A percentile compares a stretch with the other conserved stretches of the same genome.
These are phyloP conservation scores for Eupithecia dodoneata DNA, from an alignment of 2,888 invertebrate species.

Conservation along the genomic window DNA sequence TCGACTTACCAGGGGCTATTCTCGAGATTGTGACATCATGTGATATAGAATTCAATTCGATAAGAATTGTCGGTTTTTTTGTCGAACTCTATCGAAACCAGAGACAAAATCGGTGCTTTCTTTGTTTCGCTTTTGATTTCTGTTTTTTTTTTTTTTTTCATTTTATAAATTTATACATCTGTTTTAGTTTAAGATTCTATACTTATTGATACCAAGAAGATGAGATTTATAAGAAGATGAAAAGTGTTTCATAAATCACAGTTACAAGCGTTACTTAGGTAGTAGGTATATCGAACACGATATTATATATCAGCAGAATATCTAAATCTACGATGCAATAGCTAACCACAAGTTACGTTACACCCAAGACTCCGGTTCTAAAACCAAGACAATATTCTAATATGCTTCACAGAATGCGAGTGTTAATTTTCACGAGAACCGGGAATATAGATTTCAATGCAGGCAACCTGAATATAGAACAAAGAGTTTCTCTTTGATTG, in stretches of 20 bases:
- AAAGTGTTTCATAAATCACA: not conserved
- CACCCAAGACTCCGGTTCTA: constrained; percentile 3
- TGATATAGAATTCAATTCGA: not conserved
- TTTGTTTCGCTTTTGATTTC: too few relatives aligned
- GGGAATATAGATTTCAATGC: constrained; percentile 12
- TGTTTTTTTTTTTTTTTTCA: not conserved
- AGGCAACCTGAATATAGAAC: not conserved
- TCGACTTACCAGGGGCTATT: constrained; percentile 57
- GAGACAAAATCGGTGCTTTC: not conserved
- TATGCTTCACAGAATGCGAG: not conserved
- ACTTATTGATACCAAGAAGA: not conserved
- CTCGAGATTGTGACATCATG: not conserved
- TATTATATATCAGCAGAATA: constrained; percentile 1
- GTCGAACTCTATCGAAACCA: not conserved
- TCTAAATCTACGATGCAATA: not conserved
- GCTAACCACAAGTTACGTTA: constrained; percentile 8
- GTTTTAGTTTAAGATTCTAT: not conserved
- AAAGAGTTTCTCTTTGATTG: not conserved
- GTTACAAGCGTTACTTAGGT: not conserved
- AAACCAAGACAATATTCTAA: constrained; percentile 7
- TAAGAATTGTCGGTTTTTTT: not conserved
- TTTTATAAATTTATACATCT: not conserved
- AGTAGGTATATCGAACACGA: not conserved
- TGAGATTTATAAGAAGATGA: not conserved
- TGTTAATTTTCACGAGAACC: constrained; percentile 9